Conservation (phyloP, 2,113 vertebrate species). For the Silurus asotus region DNA sequence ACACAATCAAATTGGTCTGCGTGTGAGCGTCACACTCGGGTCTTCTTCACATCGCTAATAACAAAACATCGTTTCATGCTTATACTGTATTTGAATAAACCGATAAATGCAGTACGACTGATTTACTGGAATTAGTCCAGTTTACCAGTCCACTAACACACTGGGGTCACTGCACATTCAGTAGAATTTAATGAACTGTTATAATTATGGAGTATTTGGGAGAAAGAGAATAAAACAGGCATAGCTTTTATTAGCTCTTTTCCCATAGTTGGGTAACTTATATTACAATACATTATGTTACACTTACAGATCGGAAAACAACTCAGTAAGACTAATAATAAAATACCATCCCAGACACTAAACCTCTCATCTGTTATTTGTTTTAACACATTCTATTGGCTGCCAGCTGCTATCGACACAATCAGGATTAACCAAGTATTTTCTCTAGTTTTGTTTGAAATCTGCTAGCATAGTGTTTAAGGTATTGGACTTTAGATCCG, state of each 20-base stretch:
- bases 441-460: background rate
- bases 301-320: background rate
- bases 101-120: background rate
- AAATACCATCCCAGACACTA: background rate
- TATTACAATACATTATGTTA: no score
- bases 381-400: background rate
- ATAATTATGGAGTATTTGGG: background rate
- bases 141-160: background rate
- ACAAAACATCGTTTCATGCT: slow-evolving; percentile 28
- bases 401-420: background rate
- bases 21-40: background rate
- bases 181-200: background rate
- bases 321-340: no score
- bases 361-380: background rate
- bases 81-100: background rate
- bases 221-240: background rate
- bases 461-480: background rate
- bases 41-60: slow-evolving; percentile 10
- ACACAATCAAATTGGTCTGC: slow-evolving; percentile 13
- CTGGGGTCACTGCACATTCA: background rate
- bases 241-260: background rate
- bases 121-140: background rate
- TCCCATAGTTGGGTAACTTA: background rate
- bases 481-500: no score
- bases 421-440: background rate